Percentiles rank a stretch among this genome's conserved stretches.
These are phyloP conservation scores for Ametastegia equiseti DNA, from an alignment of 2,888 invertebrate genomes.

Conservation along the genomic window DNA sequence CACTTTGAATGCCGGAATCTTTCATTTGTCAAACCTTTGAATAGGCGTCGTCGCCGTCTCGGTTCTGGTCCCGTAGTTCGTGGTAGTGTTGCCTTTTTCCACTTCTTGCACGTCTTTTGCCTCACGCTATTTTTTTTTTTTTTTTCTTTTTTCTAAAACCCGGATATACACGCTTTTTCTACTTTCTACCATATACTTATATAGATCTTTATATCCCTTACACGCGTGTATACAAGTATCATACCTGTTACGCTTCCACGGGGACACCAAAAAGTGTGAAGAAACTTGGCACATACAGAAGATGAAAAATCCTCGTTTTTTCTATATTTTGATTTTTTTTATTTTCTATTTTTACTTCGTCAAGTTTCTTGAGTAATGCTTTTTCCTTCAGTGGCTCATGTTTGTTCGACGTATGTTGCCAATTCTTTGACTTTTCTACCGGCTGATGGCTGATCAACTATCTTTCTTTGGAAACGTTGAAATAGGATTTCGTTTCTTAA, in stretches of 20 bases:
- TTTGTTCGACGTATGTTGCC: too few relatives aligned
- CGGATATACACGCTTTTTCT: not conserved
- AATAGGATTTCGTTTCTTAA: conserved; percentile 52
- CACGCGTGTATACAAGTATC: not conserved
- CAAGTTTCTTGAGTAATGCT: too few relatives aligned
- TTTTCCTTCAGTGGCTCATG: too few relatives aligned
- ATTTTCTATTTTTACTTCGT: too few relatives aligned
- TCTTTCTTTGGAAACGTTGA: not conserved
- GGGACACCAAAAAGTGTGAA: not conserved
- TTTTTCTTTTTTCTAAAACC: not conserved
- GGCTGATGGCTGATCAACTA: not conserved
- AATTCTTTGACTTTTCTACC: too few relatives aligned
- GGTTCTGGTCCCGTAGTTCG: too few relatives aligned
- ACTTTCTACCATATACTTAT: too few relatives aligned
- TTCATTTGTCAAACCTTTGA: conserved; percentile 53
- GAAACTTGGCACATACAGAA: not conserved
- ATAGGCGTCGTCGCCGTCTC: not conserved
- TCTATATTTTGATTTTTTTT: not conserved
- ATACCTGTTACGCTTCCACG: conserved; percentile 21
- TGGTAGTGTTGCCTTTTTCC: conserved; percentile 13
- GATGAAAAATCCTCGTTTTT: not conserved
- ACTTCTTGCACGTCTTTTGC: not conserved
- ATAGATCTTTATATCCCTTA: not conserved
- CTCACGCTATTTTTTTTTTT: not conserved
- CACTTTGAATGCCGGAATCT: conserved; percentile 51